Evolutionary conservation across 2,888 invertebrate genomes (phyloP).

Genomic region (Microctonus brassicae): DNA sequence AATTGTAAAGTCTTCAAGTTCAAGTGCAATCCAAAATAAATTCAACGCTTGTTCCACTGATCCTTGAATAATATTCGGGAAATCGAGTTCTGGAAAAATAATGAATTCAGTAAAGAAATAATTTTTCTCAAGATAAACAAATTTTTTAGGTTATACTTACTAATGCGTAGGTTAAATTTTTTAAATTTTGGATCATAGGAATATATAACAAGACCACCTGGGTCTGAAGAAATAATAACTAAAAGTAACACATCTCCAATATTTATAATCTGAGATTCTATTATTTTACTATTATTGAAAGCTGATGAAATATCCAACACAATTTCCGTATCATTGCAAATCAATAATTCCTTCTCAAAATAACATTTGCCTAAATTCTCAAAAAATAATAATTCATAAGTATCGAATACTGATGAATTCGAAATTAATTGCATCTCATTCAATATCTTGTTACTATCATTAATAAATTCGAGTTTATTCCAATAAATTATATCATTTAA

Average conservation of each 20-base stretch:
- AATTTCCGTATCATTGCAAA: slow-evolving; percentile 33
- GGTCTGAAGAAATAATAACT: slow-evolving; percentile 33
- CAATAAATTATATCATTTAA: slow-evolving; percentile 50
- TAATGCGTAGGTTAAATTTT: slow-evolving; percentile 4
- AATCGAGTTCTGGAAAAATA: slow-evolving; percentile 45
- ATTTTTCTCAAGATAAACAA: neutral
- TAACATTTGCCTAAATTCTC: slow-evolving; percentile 38
- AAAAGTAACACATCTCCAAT: slow-evolving; percentile 33
- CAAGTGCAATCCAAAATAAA: slow-evolving; percentile 55
- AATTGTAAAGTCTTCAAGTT: slow-evolving; percentile 47
- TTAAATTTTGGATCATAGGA: slow-evolving; percentile 23
- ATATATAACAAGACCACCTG: slow-evolving; percentile 38
- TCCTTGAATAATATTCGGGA: slow-evolving; percentile 50
- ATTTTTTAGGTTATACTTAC: neutral
- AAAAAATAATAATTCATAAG: neutral
- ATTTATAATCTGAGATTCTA: slow-evolving; percentile 30
- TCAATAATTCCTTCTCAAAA: slow-evolving; percentile 20
- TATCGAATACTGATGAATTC: slow-evolving; percentile 2
- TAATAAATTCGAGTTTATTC: slow-evolving; percentile 47
- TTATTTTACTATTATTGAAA: slow-evolving; percentile 31
- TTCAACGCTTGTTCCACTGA: slow-evolving; percentile 40
- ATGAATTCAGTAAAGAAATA: neutral
- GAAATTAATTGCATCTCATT: slow-evolving; percentile 18
- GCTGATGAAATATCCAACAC: slow-evolving; percentile 23
- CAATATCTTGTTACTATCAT: slow-evolving; percentile 4